Conservation (phyloP, 2,888 invertebrate species). For the Trachelus stipa region DNA sequence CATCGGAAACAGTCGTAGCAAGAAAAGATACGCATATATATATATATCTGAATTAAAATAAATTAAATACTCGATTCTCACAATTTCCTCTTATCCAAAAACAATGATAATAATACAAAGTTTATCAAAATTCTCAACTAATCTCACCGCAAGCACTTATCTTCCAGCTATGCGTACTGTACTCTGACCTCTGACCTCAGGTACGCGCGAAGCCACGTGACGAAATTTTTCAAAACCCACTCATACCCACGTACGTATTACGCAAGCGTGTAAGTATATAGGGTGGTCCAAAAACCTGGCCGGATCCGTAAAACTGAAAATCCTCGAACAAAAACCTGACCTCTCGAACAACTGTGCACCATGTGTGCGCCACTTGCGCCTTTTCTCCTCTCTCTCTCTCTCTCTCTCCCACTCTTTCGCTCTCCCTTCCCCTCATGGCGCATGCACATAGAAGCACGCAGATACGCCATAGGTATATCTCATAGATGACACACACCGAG, state of each 20-base stretch:
- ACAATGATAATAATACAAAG: not conserved
- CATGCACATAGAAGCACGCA: not conserved
- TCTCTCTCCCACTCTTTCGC: conserved; percentile 30
- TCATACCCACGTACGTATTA: conserved; percentile 3
- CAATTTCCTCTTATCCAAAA: not conserved
- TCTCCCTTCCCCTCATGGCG: conserved; percentile 19
- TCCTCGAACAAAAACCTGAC: conserved; percentile 64
- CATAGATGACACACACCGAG: conserved; percentile 13
- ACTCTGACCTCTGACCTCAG: conserved; percentile 4
- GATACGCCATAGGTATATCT: conserved; percentile 10
- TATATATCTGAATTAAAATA: not conserved
- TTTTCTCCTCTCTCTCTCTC: conserved; percentile 35
- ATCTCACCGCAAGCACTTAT: not conserved
- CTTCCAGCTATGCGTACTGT: not conserved
- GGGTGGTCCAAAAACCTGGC: conserved; percentile 21
- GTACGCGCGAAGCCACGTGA: conserved; percentile 23
- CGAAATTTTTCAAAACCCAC: conserved; percentile 35
- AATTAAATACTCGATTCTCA: not conserved
- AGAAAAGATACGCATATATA: not conserved
- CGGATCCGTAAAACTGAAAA: conserved; percentile 60
- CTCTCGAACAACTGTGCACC: conserved; percentile 66
- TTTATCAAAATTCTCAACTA: too few relatives aligned
- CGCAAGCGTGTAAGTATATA: conserved; percentile 18
- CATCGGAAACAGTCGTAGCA: not conserved
- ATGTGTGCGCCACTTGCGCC: conserved; percentile 65